Evolutionary conservation across 2,888 invertebrate species (phyloP).

Genomic region (Agrochola litura): DNA sequence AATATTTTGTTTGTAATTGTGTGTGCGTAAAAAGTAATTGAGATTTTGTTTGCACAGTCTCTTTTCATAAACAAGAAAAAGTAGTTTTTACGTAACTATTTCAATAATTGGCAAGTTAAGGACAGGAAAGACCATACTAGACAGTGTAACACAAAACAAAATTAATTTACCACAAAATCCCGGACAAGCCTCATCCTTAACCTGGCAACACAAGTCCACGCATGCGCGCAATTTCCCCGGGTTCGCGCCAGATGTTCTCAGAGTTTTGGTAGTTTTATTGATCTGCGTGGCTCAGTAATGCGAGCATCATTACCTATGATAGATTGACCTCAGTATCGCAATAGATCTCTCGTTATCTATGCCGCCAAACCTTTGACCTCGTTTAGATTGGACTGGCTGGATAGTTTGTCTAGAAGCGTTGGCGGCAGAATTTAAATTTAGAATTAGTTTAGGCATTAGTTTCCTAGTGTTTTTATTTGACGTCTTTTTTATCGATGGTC

Average conservation of each 20-base stretch:
- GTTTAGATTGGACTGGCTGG: conserved; percentile 40
- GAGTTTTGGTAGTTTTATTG: conserved; percentile 87
- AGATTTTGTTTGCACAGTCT: no score
- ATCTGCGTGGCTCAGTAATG: conserved; percentile 78
- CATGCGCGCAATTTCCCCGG: conserved; percentile 79
- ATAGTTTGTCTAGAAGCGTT: conserved; percentile 27
- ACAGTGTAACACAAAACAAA: no score
- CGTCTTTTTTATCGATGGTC: conserved; percentile 1
- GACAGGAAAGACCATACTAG: no score
- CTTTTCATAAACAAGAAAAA: no score
- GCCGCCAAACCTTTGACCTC: conserved; percentile 54
- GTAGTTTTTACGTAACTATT: no score
- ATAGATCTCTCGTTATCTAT: conserved; percentile 59
- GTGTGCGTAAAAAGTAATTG: no score
- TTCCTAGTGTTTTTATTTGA: conserved; percentile 29
- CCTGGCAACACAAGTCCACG: conserved; percentile 77
- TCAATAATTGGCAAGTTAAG: no score
- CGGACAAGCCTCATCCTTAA: conserved; percentile 6
- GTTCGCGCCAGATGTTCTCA: conserved; percentile 84
- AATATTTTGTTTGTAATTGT: no score
- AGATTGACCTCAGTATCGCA: conserved; percentile 66
- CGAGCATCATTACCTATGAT: conserved; percentile 75
- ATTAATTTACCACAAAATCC: conserved; percentile 2
- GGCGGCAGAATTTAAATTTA: conserved; percentile 40
- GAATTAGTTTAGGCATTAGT: conserved; percentile 23